Conservation (phyloP, 2,888 invertebrate species). For the Chymomyza caudatula region DNA sequence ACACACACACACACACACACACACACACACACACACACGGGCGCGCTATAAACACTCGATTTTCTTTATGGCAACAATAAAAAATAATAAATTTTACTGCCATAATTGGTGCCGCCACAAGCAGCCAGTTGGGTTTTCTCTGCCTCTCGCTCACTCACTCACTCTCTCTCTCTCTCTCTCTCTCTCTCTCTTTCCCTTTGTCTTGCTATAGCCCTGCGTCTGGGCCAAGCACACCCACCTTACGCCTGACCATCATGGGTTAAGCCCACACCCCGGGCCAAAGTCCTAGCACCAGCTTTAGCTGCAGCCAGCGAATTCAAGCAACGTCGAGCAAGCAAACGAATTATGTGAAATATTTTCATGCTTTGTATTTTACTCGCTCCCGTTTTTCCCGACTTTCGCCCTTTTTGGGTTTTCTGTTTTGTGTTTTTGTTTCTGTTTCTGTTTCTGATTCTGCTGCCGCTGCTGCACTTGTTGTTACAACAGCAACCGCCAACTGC, state of each 20-base stretch:
- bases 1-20: slow-evolving; percentile 16
- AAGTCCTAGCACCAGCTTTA: background rate
- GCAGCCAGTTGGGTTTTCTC: slow-evolving; percentile 44
- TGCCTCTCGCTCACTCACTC: background rate
- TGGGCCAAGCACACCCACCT: too few species aligned
- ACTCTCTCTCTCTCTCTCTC: too few species aligned
- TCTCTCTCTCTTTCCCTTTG: too few species aligned
- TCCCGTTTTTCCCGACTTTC: slow-evolving; percentile 4
- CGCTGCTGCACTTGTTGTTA: background rate
- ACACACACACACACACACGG: slow-evolving; percentile 7
- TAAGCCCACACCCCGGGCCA: background rate
- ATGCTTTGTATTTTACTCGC: slow-evolving; percentile 30
- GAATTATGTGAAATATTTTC: slow-evolving; percentile 60
- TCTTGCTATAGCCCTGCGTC: too few species aligned
- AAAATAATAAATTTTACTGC: slow-evolving; percentile 63
- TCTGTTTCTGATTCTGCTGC: slow-evolving; percentile 9
- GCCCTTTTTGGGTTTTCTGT: slow-evolving; percentile 5
- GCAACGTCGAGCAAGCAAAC: slow-evolving; percentile 35
- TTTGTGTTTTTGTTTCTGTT: slow-evolving; percentile 13
- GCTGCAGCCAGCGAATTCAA: background rate
- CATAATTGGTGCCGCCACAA: slow-evolving; percentile 65
- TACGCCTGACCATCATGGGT: background rate
- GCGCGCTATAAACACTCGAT: slow-evolving; percentile 55
- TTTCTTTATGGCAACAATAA: slow-evolving; percentile 60
- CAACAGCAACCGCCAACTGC: slow-evolving; percentile 23